These are phyloP conservation scores for Agrochola macilenta DNA, from an alignment of 2,888 invertebrate genomes.

Conservation along the genomic window DNA sequence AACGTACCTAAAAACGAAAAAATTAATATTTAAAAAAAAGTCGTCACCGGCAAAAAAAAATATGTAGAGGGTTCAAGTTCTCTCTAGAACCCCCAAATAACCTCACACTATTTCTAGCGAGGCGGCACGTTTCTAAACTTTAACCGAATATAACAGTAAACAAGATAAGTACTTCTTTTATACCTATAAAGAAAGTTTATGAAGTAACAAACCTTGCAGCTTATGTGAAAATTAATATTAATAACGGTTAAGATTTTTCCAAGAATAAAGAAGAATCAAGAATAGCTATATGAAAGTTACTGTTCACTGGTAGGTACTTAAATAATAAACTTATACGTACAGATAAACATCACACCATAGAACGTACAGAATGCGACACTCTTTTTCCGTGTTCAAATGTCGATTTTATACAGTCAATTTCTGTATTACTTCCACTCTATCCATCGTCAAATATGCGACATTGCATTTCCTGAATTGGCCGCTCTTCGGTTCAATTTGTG, in stretches of 20 bases:
- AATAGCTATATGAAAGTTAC: background rate
- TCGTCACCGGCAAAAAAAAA: no score
- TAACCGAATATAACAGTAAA: background rate
- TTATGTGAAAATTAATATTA: background rate
- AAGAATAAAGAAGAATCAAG: background rate
- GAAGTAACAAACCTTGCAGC: no score
- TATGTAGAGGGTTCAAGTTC: no score
- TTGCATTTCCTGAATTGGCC: slow-evolving; percentile 31
- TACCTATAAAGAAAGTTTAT: background rate
- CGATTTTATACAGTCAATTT: slow-evolving; percentile 27
- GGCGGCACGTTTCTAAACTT: no score
- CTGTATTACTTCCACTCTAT: slow-evolving; percentile 8
- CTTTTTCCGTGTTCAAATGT: background rate
- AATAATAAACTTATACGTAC: background rate
- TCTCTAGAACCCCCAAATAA: no score
- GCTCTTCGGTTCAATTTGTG: slow-evolving; percentile 18
- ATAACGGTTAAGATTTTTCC: background rate
- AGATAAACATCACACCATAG: background rate
- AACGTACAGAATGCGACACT: background rate
- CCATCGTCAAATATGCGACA: slow-evolving; percentile 27
- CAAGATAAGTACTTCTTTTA: background rate
- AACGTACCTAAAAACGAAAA: no score
- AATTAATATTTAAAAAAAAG: no score
- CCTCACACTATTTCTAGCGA: no score
- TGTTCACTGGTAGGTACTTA: background rate